Evolutionary conservation across 1,140 invertebrate species (phyloP), one percentile per base, ranked within the genome.

Genomic region (Brachionus rubens): DNA sequence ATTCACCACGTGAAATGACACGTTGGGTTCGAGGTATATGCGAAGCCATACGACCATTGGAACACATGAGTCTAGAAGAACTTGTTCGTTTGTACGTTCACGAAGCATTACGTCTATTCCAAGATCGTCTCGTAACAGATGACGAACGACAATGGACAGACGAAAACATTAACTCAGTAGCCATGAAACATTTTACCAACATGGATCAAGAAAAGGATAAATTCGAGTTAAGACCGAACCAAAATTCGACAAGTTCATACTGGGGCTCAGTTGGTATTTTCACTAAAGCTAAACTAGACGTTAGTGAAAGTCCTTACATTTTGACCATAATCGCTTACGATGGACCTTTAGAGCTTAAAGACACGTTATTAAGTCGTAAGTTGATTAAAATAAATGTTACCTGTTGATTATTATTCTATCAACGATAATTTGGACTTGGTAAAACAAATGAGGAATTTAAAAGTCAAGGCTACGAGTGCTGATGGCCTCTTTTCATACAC

Each of bases 291-390:
- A 33, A 24, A 40, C 46, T 72, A 10, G 19, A 26, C n/a, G 68
- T 72, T 3, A 30, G 30, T 21, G 50, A 72, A 24, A 72, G 68
- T 54, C 68, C 68, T 24, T 72, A 72, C 14, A 41, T 50, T 6
- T n/a, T 72, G 21, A 48, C 50, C 7, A 72, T 72, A 50, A 54
- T 54, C 7, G 68, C 68, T 24, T 54, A 54, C 50, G 68, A 72
- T 36, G 50, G 68, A 26, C 68, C 50, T 9, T 19, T 48, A 3
- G 50, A 36, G 24, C 28, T 72, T 3, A 65, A 65, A 36, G 59
- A 65, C 21, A 65, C 59, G 10, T 28, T 65, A 21, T 65, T 24
- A 21, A 72, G 68, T 28, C 28, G 46, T 10, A 72, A 72, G 50
- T 26, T 54, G 36, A 14, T 72, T 16, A 28, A 36, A 19, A 41